These are phyloP conservation scores for Mongoloraphidia duomilia DNA, from an alignment of 2,888 invertebrate species.

Conservation along the genomic window DNA sequence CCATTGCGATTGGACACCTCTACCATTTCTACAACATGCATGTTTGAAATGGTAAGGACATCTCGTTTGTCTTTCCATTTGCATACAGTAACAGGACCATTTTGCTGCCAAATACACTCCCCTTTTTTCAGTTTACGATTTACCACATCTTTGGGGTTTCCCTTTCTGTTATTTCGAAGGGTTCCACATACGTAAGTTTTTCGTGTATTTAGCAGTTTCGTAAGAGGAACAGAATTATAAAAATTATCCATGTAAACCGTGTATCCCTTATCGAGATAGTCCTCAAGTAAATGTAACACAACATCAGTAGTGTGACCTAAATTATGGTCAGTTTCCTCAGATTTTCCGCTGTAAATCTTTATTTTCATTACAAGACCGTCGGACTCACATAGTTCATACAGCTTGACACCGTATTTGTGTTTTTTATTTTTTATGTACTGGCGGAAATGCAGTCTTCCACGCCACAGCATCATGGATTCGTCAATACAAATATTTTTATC, in stretches of 20 bases:
- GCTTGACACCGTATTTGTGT: conserved; percentile 18
- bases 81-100: no score
- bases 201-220: conserved; percentile 12
- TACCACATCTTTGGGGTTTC: conserved; percentile 11
- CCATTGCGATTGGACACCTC: conserved; percentile 15
- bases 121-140: conserved; percentile 16
- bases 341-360: conserved; percentile 15
- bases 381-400: conserved; percentile 18
- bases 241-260: conserved; percentile 16
- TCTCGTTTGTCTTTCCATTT: conserved; percentile 16
- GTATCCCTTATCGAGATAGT: conserved; percentile 16
- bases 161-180: conserved; percentile 8
- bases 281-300: conserved; percentile 16
- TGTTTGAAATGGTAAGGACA: conserved; percentile 15
- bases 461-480: conserved; percentile 17
- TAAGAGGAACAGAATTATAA: conserved; percentile 16
- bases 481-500: no score
- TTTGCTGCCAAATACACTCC: conserved; percentile 13
- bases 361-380: conserved; percentile 15
- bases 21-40: conserved; percentile 16
- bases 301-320: conserved; percentile 15
- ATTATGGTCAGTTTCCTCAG: conserved; percentile 13
- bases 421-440: conserved; percentile 18
- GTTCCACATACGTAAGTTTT: conserved; percentile 12
- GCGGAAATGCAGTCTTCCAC: conserved; percentile 14